Evolutionary conservation across 2,797 vertebrate species (phyloP).

Genomic region (Chaenodraco wilsoni): DNA sequence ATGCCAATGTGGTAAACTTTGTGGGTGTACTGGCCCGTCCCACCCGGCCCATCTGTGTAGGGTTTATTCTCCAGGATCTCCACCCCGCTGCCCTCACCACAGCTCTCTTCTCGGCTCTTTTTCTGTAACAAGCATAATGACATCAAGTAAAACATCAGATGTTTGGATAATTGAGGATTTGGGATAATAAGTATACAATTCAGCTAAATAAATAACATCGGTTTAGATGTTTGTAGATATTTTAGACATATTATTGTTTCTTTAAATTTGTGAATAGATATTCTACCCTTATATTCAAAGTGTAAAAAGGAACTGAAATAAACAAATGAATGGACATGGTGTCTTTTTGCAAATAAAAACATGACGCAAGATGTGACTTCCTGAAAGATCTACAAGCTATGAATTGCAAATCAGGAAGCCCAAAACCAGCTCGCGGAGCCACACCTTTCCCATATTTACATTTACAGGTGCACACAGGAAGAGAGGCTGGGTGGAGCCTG

Average conservation of each 20-base stretch:
- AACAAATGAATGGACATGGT: neutral
- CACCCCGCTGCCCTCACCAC: slow-evolving; percentile 96
- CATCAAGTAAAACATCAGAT: neutral
- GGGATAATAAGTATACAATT: no score
- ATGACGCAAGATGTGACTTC: slow-evolving; percentile 16
- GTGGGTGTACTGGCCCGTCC: slow-evolving; percentile 95
- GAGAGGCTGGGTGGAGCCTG: slow-evolving; percentile 39
- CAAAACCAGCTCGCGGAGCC: slow-evolving; percentile 38
- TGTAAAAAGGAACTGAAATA: slow-evolving; percentile 13
- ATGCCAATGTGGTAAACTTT: slow-evolving; percentile 99
- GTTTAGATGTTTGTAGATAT: no score
- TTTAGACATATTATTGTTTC: no score
- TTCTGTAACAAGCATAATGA: slow-evolving; percentile 83
- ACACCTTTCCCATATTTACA: slow-evolving; percentile 74
- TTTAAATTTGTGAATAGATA: neutral
- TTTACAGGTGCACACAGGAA: slow-evolving; percentile 62
- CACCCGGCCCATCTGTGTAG: slow-evolving; percentile 94
- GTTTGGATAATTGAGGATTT: neutral
- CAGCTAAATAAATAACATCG: no score
- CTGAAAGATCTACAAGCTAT: slow-evolving; percentile 13
- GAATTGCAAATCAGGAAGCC: slow-evolving; percentile 61
- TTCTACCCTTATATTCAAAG: neutral
- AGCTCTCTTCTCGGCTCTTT: slow-evolving; percentile 98
- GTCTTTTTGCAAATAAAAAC: neutral
- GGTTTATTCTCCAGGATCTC: slow-evolving; percentile 98